Percentiles rank a stretch among this genome's conserved stretches.
phyloP scores from a whole-genome alignment of 2,113 vertebrate species.

The Cyanoramphus novaezelandiae region DNA sequence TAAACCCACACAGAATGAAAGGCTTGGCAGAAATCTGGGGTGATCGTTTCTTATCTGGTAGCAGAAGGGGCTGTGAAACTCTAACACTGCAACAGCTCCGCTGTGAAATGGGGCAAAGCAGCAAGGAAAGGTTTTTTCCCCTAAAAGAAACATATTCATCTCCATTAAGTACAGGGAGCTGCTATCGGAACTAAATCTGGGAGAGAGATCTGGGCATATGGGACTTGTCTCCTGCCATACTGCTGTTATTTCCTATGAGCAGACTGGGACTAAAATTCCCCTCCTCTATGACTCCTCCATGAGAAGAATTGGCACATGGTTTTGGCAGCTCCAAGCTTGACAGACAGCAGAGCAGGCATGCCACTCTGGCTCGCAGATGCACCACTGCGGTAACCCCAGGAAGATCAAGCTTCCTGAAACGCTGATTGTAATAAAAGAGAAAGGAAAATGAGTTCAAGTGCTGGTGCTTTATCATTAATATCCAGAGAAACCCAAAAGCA shows the following conservation, averaged over 20 bases:
- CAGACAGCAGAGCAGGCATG: background rate
- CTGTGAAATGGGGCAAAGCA: background rate
- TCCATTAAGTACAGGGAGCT: background rate
- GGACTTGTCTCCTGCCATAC: background rate
- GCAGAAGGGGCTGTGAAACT: background rate
- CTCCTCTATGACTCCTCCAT: background rate
- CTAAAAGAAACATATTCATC: background rate
- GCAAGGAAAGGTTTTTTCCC: background rate
- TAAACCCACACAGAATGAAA: background rate
- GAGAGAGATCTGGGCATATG: background rate
- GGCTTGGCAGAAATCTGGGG: background rate
- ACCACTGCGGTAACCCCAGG: accelerated
- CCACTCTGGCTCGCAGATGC: background rate
- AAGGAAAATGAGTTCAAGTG: background rate
- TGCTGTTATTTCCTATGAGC: background rate
- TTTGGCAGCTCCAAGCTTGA: conserved; percentile 9
- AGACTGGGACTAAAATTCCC: background rate
- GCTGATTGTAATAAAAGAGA: background rate
- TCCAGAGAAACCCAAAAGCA: background rate
- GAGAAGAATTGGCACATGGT: conserved; percentile 50
- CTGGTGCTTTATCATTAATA: conserved; percentile 21
- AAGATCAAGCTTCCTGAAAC: background rate
- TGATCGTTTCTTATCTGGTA: accelerated
- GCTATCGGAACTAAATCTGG: background rate
- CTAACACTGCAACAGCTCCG: background rate